Evolutionary conservation across 2,888 invertebrate species (phyloP).

Genomic region (Zeuzera pyrina): DNA sequence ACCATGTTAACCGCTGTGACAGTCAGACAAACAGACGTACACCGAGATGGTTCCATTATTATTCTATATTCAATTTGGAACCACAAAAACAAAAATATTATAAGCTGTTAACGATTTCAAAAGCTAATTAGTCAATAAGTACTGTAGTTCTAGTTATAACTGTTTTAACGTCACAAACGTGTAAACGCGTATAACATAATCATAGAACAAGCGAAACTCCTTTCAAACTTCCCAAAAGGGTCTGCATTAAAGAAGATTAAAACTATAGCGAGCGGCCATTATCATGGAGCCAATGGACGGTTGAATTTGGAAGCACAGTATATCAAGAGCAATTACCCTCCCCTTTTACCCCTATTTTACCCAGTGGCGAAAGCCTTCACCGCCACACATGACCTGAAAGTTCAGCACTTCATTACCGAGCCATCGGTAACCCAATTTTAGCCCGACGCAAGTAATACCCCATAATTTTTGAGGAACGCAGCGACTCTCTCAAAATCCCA

Average conservation of each 20-base stretch:
- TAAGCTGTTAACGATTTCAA: too few species aligned
- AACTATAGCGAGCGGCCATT: slow-evolving; percentile 52
- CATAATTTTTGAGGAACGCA: slow-evolving; percentile 35
- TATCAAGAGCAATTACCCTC: slow-evolving; percentile 48
- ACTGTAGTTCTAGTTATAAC: too few species aligned
- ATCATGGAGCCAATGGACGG: slow-evolving; percentile 30
- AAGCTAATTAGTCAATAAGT: too few species aligned
- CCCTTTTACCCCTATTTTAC: too few species aligned
- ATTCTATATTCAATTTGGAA: too few species aligned
- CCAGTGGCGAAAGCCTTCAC: slow-evolving; percentile 21
- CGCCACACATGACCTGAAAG: slow-evolving; percentile 58
- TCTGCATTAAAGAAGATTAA: slow-evolving; percentile 65
- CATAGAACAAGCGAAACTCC: slow-evolving; percentile 33
- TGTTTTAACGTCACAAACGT: slow-evolving; percentile 6
- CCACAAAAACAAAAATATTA: too few species aligned
- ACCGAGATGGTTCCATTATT: too few species aligned
- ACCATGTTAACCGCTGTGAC: too few species aligned
- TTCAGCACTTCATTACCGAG: slow-evolving; percentile 60
- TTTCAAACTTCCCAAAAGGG: slow-evolving; percentile 40
- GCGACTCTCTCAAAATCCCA: slow-evolving; percentile 23
- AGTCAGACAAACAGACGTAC: too few species aligned
- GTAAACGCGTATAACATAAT: slow-evolving; percentile 18
- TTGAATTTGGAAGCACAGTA: slow-evolving; percentile 40
- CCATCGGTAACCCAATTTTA: slow-evolving; percentile 46
- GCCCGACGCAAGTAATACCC: slow-evolving; percentile 31